Evolutionary conservation across 2,113 vertebrate genomes (phyloP).

Genomic region (Corynorhinus townsendii): DNA sequence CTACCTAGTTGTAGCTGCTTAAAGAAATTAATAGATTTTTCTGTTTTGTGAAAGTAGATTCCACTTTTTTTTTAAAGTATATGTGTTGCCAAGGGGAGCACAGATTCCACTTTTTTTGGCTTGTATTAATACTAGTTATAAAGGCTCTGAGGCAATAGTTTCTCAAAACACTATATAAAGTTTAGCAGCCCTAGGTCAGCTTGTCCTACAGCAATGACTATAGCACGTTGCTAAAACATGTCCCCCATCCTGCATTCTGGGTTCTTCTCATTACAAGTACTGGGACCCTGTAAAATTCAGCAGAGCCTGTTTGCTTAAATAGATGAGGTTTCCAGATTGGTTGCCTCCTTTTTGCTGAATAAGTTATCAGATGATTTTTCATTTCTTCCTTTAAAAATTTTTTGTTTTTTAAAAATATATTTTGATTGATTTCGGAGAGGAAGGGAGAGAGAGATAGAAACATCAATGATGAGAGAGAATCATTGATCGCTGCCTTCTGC

Average conservation of each 20-base stretch:
- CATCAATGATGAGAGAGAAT: no score
- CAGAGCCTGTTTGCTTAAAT: neutral
- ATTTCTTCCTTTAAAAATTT: neutral
- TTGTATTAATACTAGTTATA: neutral
- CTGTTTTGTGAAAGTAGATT: neutral
- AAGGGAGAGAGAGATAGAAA: no score
- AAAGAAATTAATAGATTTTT: neutral
- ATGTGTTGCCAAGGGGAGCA: neutral
- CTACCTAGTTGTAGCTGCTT: neutral
- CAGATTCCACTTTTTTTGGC: neutral
- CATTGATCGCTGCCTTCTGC: no score
- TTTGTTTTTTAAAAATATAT: no score
- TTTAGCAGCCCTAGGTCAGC: neutral
- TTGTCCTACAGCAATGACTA: neutral
- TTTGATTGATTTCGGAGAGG: neutral
- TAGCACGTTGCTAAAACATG: neutral
- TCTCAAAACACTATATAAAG: neutral
- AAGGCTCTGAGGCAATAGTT: neutral
- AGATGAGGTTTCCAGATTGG: neutral
- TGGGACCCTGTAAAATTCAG: neutral
- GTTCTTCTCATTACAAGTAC: neutral
- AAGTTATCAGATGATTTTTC: neutral
- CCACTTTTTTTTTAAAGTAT: neutral
- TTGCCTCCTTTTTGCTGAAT: neutral
- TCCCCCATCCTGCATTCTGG: neutral